These are phyloP conservation scores for Peromyscus californicus DNA, from an alignment of 2,113 vertebrate genomes.

Conservation along the genomic window DNA sequence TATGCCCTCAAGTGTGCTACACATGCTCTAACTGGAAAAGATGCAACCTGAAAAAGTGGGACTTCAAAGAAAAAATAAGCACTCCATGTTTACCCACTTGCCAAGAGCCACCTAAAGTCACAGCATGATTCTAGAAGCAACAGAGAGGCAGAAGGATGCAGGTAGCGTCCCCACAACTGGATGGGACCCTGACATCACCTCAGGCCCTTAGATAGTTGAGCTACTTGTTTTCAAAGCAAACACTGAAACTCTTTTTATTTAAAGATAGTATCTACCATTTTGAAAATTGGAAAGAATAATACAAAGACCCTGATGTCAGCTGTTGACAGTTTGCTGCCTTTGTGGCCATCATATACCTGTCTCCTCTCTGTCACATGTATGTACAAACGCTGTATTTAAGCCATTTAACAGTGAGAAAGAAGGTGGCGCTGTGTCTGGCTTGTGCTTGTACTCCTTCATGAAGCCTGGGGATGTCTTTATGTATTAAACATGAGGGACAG, in stretches of 20 bases:
- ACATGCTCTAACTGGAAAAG: background rate
- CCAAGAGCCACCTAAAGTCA: background rate
- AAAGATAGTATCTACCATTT: background rate
- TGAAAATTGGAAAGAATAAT: conserved; percentile 41
- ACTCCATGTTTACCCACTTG: background rate
- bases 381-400: background rate
- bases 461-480: background rate
- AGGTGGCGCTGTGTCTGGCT: conserved; percentile 7
- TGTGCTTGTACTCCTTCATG: background rate
- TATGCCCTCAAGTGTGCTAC: background rate
- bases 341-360: background rate
- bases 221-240: conserved; percentile 34
- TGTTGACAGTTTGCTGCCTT: background rate
- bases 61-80: background rate
- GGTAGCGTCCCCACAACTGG: background rate
- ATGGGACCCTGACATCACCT: background rate
- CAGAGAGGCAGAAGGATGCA: background rate
- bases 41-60: background rate
- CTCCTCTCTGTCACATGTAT: background rate
- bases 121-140: background rate
- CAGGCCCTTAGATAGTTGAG: background rate
- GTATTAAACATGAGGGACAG: background rate
- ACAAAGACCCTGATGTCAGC: background rate
- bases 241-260: conserved; percentile 27
- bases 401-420: background rate